phyloP scores from a whole-genome alignment of 2,797 vertebrate species.

The Diglossa cyanea region DNA sequence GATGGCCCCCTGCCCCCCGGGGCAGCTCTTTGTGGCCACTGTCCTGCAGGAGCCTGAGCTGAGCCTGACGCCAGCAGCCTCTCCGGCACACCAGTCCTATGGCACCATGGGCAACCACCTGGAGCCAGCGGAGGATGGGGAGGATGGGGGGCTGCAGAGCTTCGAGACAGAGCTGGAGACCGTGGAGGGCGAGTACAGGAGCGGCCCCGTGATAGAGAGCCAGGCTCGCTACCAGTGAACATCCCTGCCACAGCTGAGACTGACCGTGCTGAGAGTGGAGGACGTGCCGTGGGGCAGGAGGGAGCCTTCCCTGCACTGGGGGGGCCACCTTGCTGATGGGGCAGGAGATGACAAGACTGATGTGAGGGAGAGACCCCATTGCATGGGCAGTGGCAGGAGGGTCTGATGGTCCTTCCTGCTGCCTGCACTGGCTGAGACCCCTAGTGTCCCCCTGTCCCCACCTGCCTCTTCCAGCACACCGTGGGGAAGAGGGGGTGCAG shows the following conservation, averaged over 20 bases:
- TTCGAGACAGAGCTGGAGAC: conserved; percentile 79
- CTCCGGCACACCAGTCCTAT: conserved; percentile 91
- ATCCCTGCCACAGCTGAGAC: background rate
- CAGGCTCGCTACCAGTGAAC: conserved; percentile 83
- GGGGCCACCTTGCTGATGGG: background rate
- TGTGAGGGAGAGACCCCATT: background rate
- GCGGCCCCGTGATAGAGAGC: conserved; percentile 82
- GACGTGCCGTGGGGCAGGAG: background rate
- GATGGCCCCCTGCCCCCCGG: background rate
- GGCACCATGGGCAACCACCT: conserved; percentile 88
- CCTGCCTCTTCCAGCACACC: background rate
- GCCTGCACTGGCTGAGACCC: background rate
- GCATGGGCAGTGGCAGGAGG: background rate
- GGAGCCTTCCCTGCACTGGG: background rate
- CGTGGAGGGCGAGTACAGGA: conserved; percentile 77
- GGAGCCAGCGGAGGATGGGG: conserved; percentile 74
- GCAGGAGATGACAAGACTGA: background rate
- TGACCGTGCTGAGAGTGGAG: background rate
- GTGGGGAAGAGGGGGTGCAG: background rate
- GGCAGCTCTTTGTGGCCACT: conserved; percentile 91
- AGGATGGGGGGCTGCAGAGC: conserved; percentile 72
- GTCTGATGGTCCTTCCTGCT: background rate
- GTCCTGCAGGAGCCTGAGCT: conserved; percentile 93
- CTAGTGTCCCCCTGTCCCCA: background rate
- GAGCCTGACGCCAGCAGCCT: conserved; percentile 89